Evolutionary conservation across 2,113 vertebrate species (phyloP).

Genomic region (Takifugu bimaculatus): DNA sequence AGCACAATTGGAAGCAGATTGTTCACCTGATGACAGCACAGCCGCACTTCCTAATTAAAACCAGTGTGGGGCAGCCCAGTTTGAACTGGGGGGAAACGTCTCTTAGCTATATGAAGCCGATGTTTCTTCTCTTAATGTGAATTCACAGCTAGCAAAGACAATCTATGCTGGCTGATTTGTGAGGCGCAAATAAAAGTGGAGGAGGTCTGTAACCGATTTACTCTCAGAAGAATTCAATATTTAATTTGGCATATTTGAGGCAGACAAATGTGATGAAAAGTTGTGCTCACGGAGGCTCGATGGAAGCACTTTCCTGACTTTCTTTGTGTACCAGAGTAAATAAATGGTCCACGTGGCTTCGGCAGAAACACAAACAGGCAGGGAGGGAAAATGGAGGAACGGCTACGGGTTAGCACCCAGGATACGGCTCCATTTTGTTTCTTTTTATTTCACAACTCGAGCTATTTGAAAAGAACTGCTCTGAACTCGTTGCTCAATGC

Average conservation of each 20-base stretch:
- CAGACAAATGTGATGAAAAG: slow-evolving; percentile 7
- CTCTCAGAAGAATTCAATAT: neutral
- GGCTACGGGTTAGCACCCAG: slow-evolving; percentile 9
- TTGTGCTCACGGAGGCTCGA: neutral
- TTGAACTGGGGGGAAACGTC: slow-evolving; percentile 8
- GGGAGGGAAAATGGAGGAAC: slow-evolving; percentile 9
- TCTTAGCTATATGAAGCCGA: neutral
- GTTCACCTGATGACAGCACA: slow-evolving; percentile 19
- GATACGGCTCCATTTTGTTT: slow-evolving; percentile 8
- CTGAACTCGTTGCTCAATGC: neutral
- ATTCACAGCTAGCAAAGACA: too few species aligned
- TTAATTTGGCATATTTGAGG: slow-evolving; percentile 8
- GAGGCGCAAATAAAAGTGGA: too few species aligned
- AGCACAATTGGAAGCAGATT: slow-evolving; percentile 36
- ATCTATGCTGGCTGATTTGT: too few species aligned
- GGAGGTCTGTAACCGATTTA: too few species aligned
- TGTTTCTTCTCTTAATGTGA: too few species aligned
- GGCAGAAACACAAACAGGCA: slow-evolving; percentile 30
- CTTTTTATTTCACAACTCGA: slow-evolving; percentile 12
- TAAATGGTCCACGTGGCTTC: slow-evolving; percentile 27
- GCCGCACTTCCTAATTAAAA: slow-evolving; percentile 51
- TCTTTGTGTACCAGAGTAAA: slow-evolving; percentile 10
- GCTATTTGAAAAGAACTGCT: slow-evolving; percentile 1
- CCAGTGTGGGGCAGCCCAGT: slow-evolving; percentile 20
- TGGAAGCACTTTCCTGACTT: slow-evolving; percentile 6